These are phyloP conservation scores for Lamprotornis superbus DNA, from an alignment of 2,113 vertebrate genomes.

Conservation along the genomic window DNA sequence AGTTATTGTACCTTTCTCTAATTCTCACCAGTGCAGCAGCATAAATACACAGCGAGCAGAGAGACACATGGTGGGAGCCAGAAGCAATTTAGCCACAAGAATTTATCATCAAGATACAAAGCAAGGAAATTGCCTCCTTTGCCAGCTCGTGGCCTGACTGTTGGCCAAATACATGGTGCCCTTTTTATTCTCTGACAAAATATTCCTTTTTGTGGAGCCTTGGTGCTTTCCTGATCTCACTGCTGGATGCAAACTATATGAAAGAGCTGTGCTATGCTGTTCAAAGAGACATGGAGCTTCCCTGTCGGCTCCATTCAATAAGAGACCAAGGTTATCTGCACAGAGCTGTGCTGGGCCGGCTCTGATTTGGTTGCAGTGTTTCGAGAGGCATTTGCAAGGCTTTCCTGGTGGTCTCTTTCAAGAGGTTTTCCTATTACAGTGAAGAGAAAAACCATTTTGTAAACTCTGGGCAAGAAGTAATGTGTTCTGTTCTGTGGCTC, in stretches of 20 bases:
- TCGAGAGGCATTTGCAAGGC: background rate
- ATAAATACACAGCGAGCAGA: background rate
- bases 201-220: background rate
- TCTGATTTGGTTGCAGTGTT: background rate
- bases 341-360: background rate
- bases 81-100: background rate
- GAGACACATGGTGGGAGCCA: background rate
- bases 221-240: background rate
- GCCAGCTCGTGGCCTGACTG: background rate
- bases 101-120: background rate
- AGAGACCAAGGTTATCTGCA: background rate
- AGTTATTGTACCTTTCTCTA: background rate
- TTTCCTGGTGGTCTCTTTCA: background rate
- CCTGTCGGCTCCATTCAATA: background rate
- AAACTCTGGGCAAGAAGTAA: background rate
- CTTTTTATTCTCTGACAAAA: background rate
- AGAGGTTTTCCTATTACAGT: background rate
- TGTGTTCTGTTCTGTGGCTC: background rate
- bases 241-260: background rate
- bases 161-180: background rate
- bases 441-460: background rate
- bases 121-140: background rate
- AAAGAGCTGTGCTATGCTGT: background rate
- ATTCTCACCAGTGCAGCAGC: background rate
- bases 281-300: background rate